Conservation (phyloP, 53 echinoderm and acorn worm genomes). For the Henricia sp. region DNA sequence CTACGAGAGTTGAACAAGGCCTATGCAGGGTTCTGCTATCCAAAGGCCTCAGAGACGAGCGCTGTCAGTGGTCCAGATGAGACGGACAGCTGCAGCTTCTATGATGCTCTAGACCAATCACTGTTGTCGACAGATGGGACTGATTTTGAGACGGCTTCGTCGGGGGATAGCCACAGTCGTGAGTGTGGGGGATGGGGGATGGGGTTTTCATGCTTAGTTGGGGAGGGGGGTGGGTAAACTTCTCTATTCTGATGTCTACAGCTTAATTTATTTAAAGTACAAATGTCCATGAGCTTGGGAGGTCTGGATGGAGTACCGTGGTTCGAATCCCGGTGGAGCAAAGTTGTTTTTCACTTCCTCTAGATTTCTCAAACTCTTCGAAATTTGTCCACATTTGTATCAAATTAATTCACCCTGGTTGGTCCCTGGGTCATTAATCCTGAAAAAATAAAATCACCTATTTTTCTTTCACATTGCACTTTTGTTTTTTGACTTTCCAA, state of each 20-base stretch:
- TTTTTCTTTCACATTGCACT: constrained; percentile 1
- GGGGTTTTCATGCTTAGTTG: too few relatives aligned
- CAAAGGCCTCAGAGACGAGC: not conserved
- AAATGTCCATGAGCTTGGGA: too few relatives aligned
- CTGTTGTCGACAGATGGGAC: constrained; percentile 72
- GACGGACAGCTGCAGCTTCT: constrained; percentile 61
- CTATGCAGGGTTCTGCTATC: constrained; percentile 72
- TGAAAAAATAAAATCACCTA: not conserved
- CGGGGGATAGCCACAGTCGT: constrained; percentile 61
- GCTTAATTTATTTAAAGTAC: too few relatives aligned
- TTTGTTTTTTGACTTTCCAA: not conserved
- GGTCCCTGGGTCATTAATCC: not conserved
- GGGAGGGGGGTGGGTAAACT: too few relatives aligned
- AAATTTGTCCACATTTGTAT: too few relatives aligned
- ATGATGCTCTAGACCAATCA: constrained; percentile 82
- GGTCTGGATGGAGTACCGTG: too few relatives aligned
- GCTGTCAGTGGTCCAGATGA: constrained; percentile 23
- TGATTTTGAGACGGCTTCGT: constrained; percentile 89
- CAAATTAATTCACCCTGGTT: too few relatives aligned
- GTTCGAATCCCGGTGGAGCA: too few relatives aligned
- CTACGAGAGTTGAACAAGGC: constrained; percentile 88
- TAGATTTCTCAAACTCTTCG: too few relatives aligned
- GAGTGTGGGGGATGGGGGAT: too few relatives aligned
- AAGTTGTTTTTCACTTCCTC: too few relatives aligned
- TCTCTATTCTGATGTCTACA: too few relatives aligned